A percentile compares a stretch with the other conserved stretches of the same genome.
Evolutionary conservation across 2,888 invertebrate species (phyloP).

Genomic region (Ferrisia virgata): DNA sequence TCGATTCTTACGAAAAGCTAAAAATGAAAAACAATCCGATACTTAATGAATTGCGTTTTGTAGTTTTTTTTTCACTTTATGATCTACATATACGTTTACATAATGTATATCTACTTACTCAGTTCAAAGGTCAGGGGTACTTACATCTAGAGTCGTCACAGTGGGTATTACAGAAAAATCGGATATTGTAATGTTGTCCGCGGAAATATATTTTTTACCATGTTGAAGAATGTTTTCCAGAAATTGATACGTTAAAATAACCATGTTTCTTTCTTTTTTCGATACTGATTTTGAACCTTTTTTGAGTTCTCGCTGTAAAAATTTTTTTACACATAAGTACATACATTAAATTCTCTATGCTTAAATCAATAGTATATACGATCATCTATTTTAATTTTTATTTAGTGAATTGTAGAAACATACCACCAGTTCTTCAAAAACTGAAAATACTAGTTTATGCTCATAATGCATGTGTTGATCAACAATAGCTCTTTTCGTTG

Average conservation of each 20-base stretch:
- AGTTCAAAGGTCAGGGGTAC: not conserved
- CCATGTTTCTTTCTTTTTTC: not conserved
- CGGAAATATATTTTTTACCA: not conserved
- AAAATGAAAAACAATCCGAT: not conserved
- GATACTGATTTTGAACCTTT: not conserved
- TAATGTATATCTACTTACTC: no score
- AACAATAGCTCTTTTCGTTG: constrained; percentile 5
- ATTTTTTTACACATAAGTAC: no score
- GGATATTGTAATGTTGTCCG: not conserved
- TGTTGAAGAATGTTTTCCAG: not conserved
- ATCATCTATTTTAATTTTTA: not conserved
- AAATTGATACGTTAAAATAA: not conserved
- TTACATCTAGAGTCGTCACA: not conserved
- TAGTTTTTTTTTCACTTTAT: not conserved
- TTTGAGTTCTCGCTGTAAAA: not conserved
- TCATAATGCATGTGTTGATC: constrained; percentile 27
- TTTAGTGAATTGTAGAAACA: not conserved
- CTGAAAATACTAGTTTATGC: not conserved
- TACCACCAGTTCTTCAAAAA: not conserved
- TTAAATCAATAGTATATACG: no score
- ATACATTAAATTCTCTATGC: no score
- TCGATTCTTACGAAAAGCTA: not conserved
- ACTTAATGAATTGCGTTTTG: not conserved
- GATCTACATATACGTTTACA: no score
- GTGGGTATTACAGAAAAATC: constrained; percentile 19